These are phyloP conservation scores for Thecophora atra DNA, from an alignment of 2,888 invertebrate species.

Conservation along the genomic window DNA sequence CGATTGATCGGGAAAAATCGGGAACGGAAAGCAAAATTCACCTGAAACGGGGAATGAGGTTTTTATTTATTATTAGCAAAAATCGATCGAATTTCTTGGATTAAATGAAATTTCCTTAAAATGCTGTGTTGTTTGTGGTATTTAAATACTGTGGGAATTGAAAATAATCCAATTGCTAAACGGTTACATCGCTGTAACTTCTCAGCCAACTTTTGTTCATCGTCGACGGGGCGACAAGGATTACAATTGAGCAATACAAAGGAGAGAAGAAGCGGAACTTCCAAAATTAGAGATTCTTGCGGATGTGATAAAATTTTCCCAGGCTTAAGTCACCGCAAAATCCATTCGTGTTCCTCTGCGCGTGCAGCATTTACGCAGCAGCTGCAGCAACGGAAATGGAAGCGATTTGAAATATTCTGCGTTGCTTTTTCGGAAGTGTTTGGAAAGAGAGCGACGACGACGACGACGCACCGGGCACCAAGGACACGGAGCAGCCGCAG, in stretches of 20 bases:
- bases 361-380: neutral
- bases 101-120: too few relatives aligned
- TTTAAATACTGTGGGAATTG: too few relatives aligned
- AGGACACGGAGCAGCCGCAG: too few relatives aligned
- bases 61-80: too few relatives aligned
- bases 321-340: slow-evolving; percentile 28
- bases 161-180: too few relatives aligned
- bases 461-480: neutral
- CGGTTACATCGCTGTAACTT: too few relatives aligned
- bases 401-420: slow-evolving; percentile 13
- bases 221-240: neutral
- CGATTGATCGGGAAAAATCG: too few relatives aligned
- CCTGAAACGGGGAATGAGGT: too few relatives aligned
- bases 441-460: slow-evolving; percentile 5
- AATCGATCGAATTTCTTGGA: too few relatives aligned
- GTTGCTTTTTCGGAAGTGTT: slow-evolving; percentile 16
- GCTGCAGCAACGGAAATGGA: neutral
- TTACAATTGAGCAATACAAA: neutral
- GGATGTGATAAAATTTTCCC: slow-evolving; percentile 32
- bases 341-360: neutral
- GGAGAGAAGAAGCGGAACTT: neutral
- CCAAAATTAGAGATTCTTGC: neutral
- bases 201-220: neutral
- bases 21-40: too few relatives aligned
- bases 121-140: too few relatives aligned